phyloP scores from a whole-genome alignment of 2,797 vertebrate genomes.

The Notolepis coatsorum region DNA sequence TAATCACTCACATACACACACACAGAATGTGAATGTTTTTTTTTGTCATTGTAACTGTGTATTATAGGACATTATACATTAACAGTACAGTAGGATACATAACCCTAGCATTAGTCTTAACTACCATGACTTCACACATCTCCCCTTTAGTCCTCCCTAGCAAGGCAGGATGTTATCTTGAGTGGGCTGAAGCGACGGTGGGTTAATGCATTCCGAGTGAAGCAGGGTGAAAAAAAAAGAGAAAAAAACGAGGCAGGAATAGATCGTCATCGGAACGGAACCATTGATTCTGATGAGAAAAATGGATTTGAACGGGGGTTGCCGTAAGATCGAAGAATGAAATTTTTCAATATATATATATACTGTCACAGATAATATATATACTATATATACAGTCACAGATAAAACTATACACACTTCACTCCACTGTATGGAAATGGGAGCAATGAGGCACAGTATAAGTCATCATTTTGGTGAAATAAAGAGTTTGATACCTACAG shows the following conservation, averaged over 20 bases:
- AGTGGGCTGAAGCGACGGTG: constrained; percentile 39
- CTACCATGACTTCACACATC: constrained; percentile 16
- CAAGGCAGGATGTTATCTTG: constrained; percentile 49
- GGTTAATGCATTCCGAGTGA: constrained; percentile 38
- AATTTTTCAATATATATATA: too few relatives aligned
- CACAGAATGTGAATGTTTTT: background rate
- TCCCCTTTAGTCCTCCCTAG: constrained; percentile 30
- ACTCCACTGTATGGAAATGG: too few relatives aligned
- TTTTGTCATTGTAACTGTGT: background rate
- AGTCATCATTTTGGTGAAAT: too few relatives aligned
- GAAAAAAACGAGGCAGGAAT: constrained; percentile 32
- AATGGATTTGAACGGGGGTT: constrained; percentile 55
- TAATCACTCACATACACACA: constrained; percentile 17
- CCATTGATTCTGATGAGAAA: constrained; percentile 51
- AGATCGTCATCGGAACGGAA: constrained; percentile 42
- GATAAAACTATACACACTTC: too few relatives aligned
- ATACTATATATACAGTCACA: too few relatives aligned
- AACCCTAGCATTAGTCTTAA: constrained; percentile 18
- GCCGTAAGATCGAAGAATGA: too few relatives aligned
- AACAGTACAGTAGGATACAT: constrained; percentile 23
- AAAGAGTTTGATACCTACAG: too few relatives aligned
- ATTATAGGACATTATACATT: constrained; percentile 24
- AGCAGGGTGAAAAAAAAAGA: background rate
- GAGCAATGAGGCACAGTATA: too few relatives aligned
- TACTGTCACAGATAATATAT: too few relatives aligned